Percentiles rank a stretch among this genome's conserved stretches.
phyloP scores from a whole-genome alignment of 2,797 vertebrate genomes.

The Petrocephalus sullivani region DNA sequence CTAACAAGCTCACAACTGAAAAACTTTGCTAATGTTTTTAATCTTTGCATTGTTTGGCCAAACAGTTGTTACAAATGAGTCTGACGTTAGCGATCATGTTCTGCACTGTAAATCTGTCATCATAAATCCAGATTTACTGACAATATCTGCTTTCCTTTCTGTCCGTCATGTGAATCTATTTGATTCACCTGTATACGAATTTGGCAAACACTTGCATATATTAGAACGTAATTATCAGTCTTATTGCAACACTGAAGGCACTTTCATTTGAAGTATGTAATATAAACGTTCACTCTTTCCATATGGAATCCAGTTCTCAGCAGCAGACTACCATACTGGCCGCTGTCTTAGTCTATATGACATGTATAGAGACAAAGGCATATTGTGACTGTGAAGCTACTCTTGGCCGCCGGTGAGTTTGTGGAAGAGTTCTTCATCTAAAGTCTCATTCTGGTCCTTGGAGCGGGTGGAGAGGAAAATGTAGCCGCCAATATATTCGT shows the following conservation, averaged over 20 bases:
- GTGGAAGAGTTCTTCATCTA: slow-evolving; percentile 95
- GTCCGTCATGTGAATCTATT: neutral
- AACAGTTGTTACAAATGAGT: neutral
- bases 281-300: neutral
- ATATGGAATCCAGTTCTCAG: neutral
- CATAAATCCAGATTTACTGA: neutral
- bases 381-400: slow-evolving; percentile 49
- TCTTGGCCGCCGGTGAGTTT: slow-evolving; percentile 94
- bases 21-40: neutral
- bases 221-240: neutral
- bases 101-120: neutral
- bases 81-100: neutral
- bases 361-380: neutral
- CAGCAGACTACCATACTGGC: neutral
- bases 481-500: slow-evolving; percentile 95
- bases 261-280: slow-evolving; percentile 5
- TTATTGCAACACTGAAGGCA: neutral
- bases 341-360: neutral
- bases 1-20: neutral
- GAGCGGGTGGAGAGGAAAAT: slow-evolving; percentile 96
- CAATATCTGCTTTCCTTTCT: neutral
- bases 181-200: neutral
- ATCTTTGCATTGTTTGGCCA: neutral
- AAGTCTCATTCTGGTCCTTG: slow-evolving; percentile 91
- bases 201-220: neutral